phyloP scores from a whole-genome alignment of 2,888 invertebrate genomes.

The Yponomeuta sedellus region DNA sequence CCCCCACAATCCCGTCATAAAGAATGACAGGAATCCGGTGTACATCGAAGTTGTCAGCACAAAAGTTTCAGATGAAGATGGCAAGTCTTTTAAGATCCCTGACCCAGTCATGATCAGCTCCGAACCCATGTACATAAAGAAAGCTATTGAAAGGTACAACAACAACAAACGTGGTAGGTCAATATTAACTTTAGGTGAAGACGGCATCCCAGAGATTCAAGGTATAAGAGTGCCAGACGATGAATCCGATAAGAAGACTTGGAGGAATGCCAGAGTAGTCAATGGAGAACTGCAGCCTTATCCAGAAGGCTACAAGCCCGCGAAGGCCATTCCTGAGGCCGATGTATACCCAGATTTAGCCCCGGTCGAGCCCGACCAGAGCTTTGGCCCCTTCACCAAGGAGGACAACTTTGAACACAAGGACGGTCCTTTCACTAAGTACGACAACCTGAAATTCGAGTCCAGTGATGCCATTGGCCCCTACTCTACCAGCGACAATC shows the following conservation, averaged over 20 bases:
- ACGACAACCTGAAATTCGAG: constrained; percentile 72
- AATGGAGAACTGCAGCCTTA: constrained; percentile 88
- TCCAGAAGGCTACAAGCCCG: constrained; percentile 81
- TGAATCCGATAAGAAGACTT: constrained; percentile 87
- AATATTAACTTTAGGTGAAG: constrained; percentile 79
- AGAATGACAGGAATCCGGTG: constrained; percentile 75
- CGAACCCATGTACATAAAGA: constrained; percentile 77
- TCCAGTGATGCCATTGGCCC: constrained; percentile 47
- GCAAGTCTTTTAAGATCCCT: constrained; percentile 74
- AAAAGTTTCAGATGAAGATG: constrained; percentile 66
- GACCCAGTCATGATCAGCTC: constrained; percentile 83
- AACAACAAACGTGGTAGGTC: constrained; percentile 79
- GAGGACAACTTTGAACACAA: constrained; percentile 76
- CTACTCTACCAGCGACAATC: constrained; percentile 53
- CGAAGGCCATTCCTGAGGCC: constrained; percentile 76
- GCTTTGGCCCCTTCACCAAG: constrained; percentile 78
- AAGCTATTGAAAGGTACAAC: constrained; percentile 62
- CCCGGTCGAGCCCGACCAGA: constrained; percentile 47
- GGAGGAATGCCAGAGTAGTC: constrained; percentile 92
- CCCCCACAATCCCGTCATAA: constrained; percentile 67
- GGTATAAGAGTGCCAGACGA: constrained; percentile 90
- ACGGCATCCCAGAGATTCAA: constrained; percentile 88
- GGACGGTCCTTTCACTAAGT: constrained; percentile 78
- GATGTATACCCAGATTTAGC: constrained; percentile 70
- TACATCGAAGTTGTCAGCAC: constrained; percentile 70